A percentile compares a stretch with the other conserved stretches of the same genome.
These are phyloP conservation scores for Romanogobio albipinnatus DNA, from an alignment of 2,113 vertebrate genomes.

Conservation along the genomic window DNA sequence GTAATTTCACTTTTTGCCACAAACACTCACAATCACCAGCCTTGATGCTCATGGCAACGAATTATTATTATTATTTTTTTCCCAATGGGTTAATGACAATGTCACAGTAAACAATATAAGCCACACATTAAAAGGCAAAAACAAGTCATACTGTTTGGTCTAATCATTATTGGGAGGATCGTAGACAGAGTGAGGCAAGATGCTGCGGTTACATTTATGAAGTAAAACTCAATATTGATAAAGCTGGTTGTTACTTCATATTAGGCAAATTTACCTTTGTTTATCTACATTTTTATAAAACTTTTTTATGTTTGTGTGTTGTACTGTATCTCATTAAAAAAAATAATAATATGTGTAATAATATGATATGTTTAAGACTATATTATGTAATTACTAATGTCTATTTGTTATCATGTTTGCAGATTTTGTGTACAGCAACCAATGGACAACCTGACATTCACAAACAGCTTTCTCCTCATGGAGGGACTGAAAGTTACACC, in stretches of 20 bases:
- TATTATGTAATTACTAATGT: neutral
- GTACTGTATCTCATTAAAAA: neutral
- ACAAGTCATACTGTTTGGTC: neutral
- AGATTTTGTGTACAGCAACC: neutral
- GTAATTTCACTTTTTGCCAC: neutral
- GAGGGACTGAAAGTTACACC: constrained; percentile 62
- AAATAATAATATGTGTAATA: too few species aligned
- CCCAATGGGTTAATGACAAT: neutral
- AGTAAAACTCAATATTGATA: neutral
- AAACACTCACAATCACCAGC: neutral
- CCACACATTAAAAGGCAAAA: neutral
- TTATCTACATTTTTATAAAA: neutral
- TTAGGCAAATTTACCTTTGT: neutral
- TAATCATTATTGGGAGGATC: neutral
- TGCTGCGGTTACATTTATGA: neutral
- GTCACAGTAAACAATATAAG: neutral
- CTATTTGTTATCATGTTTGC: neutral
- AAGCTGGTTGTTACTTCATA: neutral
- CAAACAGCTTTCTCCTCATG: constrained; percentile 40
- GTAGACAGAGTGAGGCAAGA: neutral
- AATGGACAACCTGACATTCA: constrained; percentile 64
- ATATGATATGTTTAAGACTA: neutral
- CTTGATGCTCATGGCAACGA: neutral
- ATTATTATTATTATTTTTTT: too few species aligned
- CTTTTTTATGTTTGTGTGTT: neutral